These are phyloP conservation scores for Coelogynopora nodosa DNA, from an alignment of 2,888 invertebrate species.

Conservation along the genomic window DNA sequence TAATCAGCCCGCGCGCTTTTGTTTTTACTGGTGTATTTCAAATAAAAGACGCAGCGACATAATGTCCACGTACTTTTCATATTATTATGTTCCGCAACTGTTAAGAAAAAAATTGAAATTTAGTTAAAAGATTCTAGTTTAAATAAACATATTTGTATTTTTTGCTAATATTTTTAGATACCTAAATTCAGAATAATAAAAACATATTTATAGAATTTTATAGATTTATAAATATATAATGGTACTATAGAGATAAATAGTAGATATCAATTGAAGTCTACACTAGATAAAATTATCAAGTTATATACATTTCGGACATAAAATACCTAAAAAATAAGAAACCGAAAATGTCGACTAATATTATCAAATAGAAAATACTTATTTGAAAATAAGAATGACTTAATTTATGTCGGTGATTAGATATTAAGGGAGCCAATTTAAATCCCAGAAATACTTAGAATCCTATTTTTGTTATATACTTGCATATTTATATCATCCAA, in stretches of 20 bases:
- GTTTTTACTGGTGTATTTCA: not conserved
- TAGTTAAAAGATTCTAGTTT: not conserved
- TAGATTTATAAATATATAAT: not conserved
- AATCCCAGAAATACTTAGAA: no score
- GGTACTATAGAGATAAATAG: not conserved
- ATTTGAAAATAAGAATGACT: not conserved
- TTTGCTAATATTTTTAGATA: not conserved
- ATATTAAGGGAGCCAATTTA: no score
- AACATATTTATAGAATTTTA: not conserved
- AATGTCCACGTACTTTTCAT: not conserved
- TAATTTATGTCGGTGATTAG: no score
- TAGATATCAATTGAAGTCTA: not conserved
- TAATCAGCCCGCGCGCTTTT: not conserved
- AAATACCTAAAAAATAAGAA: not conserved
- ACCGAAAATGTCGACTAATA: not conserved
- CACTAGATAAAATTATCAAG: not conserved
- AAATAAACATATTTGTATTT: not conserved
- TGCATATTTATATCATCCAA: no score
- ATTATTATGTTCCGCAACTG: not conserved
- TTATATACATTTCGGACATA: not conserved
- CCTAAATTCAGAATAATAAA: not conserved
- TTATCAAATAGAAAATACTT: not conserved
- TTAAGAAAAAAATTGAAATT: not conserved
- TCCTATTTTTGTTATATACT: no score
- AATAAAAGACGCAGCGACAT: not conserved